phyloP scores from a whole-genome alignment of 2,888 invertebrate genomes.

The Listrodromus nycthemerus region DNA sequence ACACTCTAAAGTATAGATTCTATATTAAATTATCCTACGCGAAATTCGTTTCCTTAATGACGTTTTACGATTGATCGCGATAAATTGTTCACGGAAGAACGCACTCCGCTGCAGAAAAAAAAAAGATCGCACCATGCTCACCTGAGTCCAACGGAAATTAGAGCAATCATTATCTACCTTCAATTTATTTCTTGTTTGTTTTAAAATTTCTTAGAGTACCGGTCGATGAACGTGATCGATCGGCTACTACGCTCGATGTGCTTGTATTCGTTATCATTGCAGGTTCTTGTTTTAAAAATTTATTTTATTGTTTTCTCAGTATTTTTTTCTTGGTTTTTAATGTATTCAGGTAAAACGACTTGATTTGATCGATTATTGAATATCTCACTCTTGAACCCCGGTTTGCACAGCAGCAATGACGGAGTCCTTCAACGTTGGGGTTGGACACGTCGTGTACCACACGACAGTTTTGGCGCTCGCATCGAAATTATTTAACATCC shows the following conservation, averaged over 20 bases:
- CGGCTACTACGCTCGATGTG: conserved; percentile 48
- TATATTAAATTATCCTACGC: conserved; percentile 41
- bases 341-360: conserved; percentile 26
- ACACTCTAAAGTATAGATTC: conserved; percentile 15
- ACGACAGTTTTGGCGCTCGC: conserved; percentile 35
- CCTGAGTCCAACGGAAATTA: conserved; percentile 3
- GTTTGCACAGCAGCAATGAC: conserved; percentile 13
- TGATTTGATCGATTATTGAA: conserved; percentile 40
- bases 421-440: conserved; percentile 14
- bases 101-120: conserved; percentile 27
- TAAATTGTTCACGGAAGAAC: conserved; percentile 25
- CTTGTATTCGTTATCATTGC: conserved; percentile 46
- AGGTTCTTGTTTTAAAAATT: conserved; percentile 15
- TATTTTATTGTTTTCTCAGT: conserved; percentile 16
- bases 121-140: neutral
- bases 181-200: conserved; percentile 5
- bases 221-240: conserved; percentile 18
- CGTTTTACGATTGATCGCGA: conserved; percentile 29
- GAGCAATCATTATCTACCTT: neutral
- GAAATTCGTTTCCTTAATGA: conserved; percentile 32
- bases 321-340: neutral
- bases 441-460: conserved; percentile 19
- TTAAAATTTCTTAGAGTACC: conserved; percentile 17
- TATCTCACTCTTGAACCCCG: conserved; percentile 41
- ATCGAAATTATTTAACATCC: conserved; percentile 25